These are phyloP conservation scores for Mythimna lalbum DNA, from an alignment of 2,888 invertebrate genomes.

Conservation along the genomic window DNA sequence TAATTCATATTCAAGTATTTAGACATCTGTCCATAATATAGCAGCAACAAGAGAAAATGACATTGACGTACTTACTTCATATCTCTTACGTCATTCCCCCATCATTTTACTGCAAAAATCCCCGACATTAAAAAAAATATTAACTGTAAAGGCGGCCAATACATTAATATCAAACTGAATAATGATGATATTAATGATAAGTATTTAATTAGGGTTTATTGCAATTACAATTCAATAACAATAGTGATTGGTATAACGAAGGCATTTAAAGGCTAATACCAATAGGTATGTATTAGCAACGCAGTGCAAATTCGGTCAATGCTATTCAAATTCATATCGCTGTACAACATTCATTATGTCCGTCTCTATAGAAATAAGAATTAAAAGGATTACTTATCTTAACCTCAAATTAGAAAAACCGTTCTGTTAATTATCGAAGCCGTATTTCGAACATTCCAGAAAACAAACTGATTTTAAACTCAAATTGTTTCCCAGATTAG, in stretches of 20 bases:
- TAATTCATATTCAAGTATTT: constrained; percentile 7
- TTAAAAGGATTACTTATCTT: constrained; percentile 29
- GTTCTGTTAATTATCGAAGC: neutral
- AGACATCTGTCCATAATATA: constrained; percentile 17
- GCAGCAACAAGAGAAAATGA: constrained; percentile 40
- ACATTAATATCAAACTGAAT: constrained; percentile 23
- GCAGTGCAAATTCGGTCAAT: constrained; percentile 65
- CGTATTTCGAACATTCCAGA: constrained; percentile 17
- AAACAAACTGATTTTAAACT: constrained; percentile 6
- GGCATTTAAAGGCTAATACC: constrained; percentile 58
- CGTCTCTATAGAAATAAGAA: constrained; percentile 33
- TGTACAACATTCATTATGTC: constrained; percentile 41
- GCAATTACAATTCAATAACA: constrained; percentile 62
- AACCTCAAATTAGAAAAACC: constrained; percentile 21
- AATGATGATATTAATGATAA: constrained; percentile 36
- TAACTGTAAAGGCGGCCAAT: constrained; percentile 29
- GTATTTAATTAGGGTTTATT: constrained; percentile 53
- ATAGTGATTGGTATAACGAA: constrained; percentile 62
- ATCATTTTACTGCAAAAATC: constrained; percentile 49
- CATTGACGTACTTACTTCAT: constrained; percentile 59
- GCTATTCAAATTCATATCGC: constrained; percentile 61
- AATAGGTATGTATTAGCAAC: constrained; percentile 50
- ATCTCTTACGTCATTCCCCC: constrained; percentile 62
- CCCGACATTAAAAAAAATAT: constrained; percentile 12
- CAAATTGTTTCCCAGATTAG: constrained; percentile 13